Evolutionary conservation across 2,888 invertebrate genomes (phyloP), one percentile per base, ranked within the genome.

Genomic region (Syritta pipiens): DNA sequence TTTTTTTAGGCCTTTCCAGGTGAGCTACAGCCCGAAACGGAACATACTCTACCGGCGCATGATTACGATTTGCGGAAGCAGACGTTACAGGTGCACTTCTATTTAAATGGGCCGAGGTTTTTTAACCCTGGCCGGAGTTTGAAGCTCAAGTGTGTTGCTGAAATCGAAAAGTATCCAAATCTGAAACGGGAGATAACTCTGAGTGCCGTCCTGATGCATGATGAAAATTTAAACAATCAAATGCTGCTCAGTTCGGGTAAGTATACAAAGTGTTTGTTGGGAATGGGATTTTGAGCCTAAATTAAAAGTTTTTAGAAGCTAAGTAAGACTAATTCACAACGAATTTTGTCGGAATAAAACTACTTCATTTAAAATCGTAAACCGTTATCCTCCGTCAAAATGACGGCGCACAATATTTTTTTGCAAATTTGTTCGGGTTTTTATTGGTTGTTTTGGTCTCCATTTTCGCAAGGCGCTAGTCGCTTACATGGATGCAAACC

Each of bases 161-260:
- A 88, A 71, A 86, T 88, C 55, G 85, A 85, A 44, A 83, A 84
- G 4, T 85, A 87, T 74, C 85, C 87, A 3, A 82, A 84, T 19
- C 72, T 86, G 32, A 83, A 81, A 7, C 82, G 87, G 0, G 87
- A 88, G 76, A 83, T 84, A 9, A 83, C 76, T 2, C 65, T 84
- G 59, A 85, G 82, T 20, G 86, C 87, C 26, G 79, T 83, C 28
- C 83, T 88, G 24, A 81, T 85, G 44, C 84, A 85, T 3, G 85
- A 85, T 63, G 87, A 86, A 72, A 86, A 87, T 81, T 83, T 86
- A 59, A 86, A 84, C 62, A 88, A 88, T 81, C 87, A 88, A 72
- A 87, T 87, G 82, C 82, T 86, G 24, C 84, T 87, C 49, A 88
- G 87, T 81, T 85, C 88, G 55, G 85, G 88, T 88, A 75, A 83